Base-by-base conservation (phyloP, 2,797 vertebrate species). In the Taeniopygia guttata region DNA sequence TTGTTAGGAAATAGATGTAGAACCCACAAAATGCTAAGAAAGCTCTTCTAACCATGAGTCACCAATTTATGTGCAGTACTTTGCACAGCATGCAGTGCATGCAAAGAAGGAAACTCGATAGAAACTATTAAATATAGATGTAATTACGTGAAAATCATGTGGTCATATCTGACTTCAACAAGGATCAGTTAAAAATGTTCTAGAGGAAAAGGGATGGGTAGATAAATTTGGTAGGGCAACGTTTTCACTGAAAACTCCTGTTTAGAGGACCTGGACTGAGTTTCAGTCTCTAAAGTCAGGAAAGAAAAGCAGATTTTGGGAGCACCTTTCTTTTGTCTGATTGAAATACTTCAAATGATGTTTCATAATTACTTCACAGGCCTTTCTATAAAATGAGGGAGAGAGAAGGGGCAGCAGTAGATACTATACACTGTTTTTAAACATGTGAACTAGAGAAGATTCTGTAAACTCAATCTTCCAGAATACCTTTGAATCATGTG, bases 1-100 rank as follows among this genome's bases (percentile, higher is more conserved):
- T 90, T 45, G 10, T 76, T 83, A 89, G 86, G 67, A 90, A 95
- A 83, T 83, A 90, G 72, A 79, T 48, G 36, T 21, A 87, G 91
- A 90, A 87, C 51, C 23, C 0, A 1, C 25, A 20, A 92, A 92
- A 75, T 29, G 21, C 79, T 64, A 93, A 81, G 82, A 86, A 93
- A 92, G 68, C 64, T 87, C 63, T 60, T 68, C 66, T 78, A 75
- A 58, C 52, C 5, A 0, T 93, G 87, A 96, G 89, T 96, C 95
- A 94, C 81, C 72, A 38, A 46, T 70, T 89, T 83, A 62, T 7
- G 2, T 64, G 83, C 83, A 88, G 74, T 55, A 72, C 62, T 92
- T 80, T 25, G 78, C 51, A 58, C 42, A 82, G 87, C 63, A 59
- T n/a, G 52, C 40, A 74, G 52, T 2, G 49, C 75, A 79, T 64